A percentile compares a stretch with the other conserved stretches of the same genome.
Conservation (phyloP, 2,888 invertebrate genomes). For the Eupelmus urozonus region DNA sequence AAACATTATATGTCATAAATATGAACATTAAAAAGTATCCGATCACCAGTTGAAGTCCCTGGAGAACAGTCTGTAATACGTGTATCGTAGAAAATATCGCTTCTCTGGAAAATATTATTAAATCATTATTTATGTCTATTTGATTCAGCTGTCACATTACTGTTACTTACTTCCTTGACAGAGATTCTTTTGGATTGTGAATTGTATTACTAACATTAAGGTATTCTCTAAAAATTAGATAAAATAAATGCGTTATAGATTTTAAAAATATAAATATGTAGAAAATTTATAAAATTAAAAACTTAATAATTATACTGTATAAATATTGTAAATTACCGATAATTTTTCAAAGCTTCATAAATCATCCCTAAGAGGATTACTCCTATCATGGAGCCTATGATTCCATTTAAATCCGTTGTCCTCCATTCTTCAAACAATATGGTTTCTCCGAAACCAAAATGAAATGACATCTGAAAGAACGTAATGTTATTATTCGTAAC, state of each 20-base stretch:
- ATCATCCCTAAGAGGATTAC: conserved; percentile 82
- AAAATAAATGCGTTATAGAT: too few species aligned
- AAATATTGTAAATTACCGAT: conserved; percentile 74
- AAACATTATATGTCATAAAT: conserved; percentile 83
- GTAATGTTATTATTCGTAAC: neutral
- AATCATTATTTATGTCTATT: neutral
- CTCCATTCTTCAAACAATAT: conserved; percentile 79
- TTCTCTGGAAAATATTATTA: conserved; percentile 66
- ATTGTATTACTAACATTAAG: conserved; percentile 60
- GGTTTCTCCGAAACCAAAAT: conserved; percentile 77
- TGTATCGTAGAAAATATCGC: conserved; percentile 70
- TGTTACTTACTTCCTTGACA: conserved; percentile 62
- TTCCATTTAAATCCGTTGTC: conserved; percentile 75
- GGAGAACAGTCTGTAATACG: conserved; percentile 69
- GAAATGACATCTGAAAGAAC: conserved; percentile 78
- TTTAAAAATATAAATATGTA: too few species aligned
- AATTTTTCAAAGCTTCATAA: conserved; percentile 84
- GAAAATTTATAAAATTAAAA: neutral
- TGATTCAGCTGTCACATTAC: neutral
- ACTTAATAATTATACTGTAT: too few species aligned
- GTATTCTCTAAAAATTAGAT: conserved; percentile 64
- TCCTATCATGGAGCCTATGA: conserved; percentile 81
- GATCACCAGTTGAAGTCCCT: conserved; percentile 77
- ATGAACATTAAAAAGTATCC: conserved; percentile 82
- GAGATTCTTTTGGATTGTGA: conserved; percentile 31